phyloP scores from a whole-genome alignment of 2,113 vertebrate species.

The Azemiops feae region DNA sequence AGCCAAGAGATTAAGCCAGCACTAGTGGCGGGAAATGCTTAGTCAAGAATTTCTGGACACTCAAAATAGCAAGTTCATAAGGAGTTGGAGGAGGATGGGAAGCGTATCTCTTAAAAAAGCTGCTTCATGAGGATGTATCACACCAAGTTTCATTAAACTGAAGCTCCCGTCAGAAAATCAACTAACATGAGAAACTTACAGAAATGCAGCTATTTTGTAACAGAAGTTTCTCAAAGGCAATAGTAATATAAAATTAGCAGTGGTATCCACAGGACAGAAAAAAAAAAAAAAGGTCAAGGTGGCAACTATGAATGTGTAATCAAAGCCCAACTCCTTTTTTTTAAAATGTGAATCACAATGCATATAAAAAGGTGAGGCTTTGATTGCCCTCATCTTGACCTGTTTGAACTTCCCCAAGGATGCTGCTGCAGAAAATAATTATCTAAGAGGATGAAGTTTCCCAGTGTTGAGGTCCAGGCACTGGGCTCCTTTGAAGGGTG shows the following conservation, averaged over 20 bases:
- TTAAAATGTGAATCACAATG: not conserved
- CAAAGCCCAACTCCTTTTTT: not conserved
- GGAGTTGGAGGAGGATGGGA: not conserved
- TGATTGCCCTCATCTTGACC: not conserved
- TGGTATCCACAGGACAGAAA: not conserved
- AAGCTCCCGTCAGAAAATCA: not conserved
- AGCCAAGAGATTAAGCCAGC: not conserved
- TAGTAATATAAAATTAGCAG: not conserved
- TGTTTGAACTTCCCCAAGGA: not conserved
- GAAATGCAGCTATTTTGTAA: not conserved
- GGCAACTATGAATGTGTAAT: not conserved
- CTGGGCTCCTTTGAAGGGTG: not conserved
- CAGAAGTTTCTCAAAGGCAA: not conserved
- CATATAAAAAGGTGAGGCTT: not conserved
- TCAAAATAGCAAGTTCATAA: not conserved
- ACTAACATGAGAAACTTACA: not conserved
- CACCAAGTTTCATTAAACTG: not conserved
- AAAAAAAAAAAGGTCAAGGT: not conserved
- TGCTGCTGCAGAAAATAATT: not conserved
- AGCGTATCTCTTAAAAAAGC: not conserved
- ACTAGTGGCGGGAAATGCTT: not conserved
- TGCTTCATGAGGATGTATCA: not conserved
- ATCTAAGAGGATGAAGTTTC: not conserved
- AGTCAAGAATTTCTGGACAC: not conserved
- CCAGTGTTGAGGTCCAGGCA: not conserved